These are phyloP conservation scores for Echeneis naucrates DNA, from an alignment of 2,797 vertebrate genomes.

Conservation along the genomic window DNA sequence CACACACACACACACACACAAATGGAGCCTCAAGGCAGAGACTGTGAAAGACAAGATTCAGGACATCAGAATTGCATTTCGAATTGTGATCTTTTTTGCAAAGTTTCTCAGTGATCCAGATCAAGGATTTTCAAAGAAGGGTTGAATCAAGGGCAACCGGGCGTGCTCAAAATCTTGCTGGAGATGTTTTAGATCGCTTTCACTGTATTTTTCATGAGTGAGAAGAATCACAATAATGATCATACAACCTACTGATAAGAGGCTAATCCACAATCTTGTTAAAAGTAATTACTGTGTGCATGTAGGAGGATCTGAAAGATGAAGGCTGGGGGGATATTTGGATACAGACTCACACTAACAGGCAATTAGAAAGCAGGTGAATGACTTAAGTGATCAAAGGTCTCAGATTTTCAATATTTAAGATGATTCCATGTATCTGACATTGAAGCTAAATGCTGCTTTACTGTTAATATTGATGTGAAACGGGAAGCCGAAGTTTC, in stretches of 20 bases:
- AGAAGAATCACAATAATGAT: conserved; percentile 34
- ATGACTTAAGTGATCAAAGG: conserved; percentile 4
- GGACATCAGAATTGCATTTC: conserved; percentile 7
- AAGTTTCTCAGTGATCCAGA: no score
- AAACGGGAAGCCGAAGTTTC: not conserved
- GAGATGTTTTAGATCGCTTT: not conserved
- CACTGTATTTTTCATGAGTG: conserved; percentile 3
- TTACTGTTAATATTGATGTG: not conserved
- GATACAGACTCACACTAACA: conserved; percentile 26
- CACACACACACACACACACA: no score
- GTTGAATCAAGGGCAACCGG: no score
- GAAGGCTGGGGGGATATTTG: conserved; percentile 27
- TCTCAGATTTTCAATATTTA: not conserved
- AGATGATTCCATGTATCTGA: not conserved
- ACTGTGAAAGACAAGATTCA: not conserved
- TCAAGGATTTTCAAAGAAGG: no score
- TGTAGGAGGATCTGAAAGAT: conserved; percentile 52
- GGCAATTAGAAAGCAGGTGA: conserved; percentile 11
- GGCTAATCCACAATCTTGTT: conserved; percentile 50
- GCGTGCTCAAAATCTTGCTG: no score
- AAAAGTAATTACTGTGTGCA: conserved; percentile 56
- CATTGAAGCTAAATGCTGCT: not conserved
- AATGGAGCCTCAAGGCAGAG: not conserved
- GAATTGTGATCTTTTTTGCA: conserved; percentile 16
- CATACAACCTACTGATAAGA: not conserved